Conservation (phyloP, 2,888 invertebrate species). For the Hesperia comma region DNA sequence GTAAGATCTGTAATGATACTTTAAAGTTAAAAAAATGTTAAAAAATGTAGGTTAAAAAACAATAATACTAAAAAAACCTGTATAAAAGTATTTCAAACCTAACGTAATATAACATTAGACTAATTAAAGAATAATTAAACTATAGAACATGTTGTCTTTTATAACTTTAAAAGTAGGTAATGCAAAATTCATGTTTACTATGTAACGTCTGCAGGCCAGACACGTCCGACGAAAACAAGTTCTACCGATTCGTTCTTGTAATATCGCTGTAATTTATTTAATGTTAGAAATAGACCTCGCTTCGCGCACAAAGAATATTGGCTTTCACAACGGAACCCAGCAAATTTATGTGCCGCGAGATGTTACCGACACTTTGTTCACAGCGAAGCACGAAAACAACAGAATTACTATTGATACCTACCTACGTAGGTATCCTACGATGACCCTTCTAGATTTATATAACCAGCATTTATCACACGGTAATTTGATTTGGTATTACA, state of each 20-base stretch:
- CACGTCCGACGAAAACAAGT: constrained; percentile 75
- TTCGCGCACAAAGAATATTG: constrained; percentile 80
- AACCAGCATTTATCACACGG: constrained; percentile 2
- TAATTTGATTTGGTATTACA: not conserved
- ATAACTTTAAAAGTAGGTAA: constrained; percentile 55
- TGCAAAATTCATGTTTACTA: constrained; percentile 70
- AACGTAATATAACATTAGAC: not conserved
- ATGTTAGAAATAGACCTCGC: constrained; percentile 81
- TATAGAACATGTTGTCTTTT: constrained; percentile 47
- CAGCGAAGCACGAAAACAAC: constrained; percentile 66
- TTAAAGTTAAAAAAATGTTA: not conserved
- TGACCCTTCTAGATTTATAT: constrained; percentile 5
- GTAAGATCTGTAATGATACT: too few relatives aligned
- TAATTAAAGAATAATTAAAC: constrained; percentile 43
- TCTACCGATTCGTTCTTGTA: constrained; percentile 80
- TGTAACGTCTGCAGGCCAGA: constrained; percentile 65
- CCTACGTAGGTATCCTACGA: constrained; percentile 32
- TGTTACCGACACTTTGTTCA: constrained; percentile 65
- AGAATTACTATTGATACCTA: constrained; percentile 36
- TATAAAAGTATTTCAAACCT: too few relatives aligned
- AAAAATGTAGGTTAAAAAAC: too few relatives aligned
- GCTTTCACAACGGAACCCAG: constrained; percentile 82
- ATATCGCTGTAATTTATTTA: constrained; percentile 83
- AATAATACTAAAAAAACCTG: too few relatives aligned
- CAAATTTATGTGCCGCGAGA: constrained; percentile 80